Base-by-base conservation (phyloP, 2,888 invertebrate genomes). In the Abrostola tripartita region DNA sequence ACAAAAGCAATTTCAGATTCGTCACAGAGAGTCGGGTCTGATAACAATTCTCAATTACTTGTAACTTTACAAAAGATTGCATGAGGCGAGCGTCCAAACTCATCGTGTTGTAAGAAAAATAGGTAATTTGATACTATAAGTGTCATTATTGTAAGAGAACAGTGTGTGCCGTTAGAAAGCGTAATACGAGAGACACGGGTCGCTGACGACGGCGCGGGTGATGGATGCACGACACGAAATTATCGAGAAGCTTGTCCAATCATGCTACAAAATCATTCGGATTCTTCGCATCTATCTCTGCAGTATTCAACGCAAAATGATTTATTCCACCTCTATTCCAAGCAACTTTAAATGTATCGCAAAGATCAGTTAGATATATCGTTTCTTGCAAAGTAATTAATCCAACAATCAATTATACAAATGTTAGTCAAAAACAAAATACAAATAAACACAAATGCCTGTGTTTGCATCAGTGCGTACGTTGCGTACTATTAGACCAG, bases 131-230 rank as follows among this genome's bases (percentile, higher is more conserved):
- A 69, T 69, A 71, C 68, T 82, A 82, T 80, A 81, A 74, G 79
- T 78, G 77, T 83, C 76, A 84, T 85, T 86, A 85, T 70, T 74
- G 77, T 80, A 76, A 80, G 73, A 69, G 67, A 75, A 79, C 77
- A 81, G 65, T 77, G 70, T 72, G 70, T 76, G 62, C 85, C 81
- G 83, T 85, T 86, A 86, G 84, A 87, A 85, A 85, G 83, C 51
- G 74, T 84, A 85, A 86, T 82, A 75, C 78, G 76, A 74, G 81
- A 71, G 53, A 69, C 65, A 70, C 65, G 69, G 69, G 77, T 79
- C 68, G 71, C 53, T 73, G 74, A 58, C 60, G 67, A 66, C 71
- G 65, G 57, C 65, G 64, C 56, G 57, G 49, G 61, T 72, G 72
- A 74, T 75, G 55, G 62, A 72, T 61, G 59, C 52, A 76, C 51